phyloP scores from a whole-genome alignment of 2,888 invertebrate genomes.

The Andrena fulva region DNA sequence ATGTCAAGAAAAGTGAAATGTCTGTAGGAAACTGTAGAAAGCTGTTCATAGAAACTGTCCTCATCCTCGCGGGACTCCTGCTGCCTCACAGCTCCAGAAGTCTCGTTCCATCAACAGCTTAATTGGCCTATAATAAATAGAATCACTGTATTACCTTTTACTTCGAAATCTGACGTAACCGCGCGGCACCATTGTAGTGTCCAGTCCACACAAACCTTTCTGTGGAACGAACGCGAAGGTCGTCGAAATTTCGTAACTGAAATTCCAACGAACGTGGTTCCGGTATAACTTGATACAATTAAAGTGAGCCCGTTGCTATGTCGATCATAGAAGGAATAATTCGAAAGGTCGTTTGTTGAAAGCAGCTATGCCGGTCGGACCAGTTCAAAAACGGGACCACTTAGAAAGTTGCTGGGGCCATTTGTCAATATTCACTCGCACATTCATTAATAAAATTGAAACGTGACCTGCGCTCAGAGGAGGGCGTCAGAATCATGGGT shows the following conservation, averaged over 20 bases:
- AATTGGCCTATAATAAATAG: neutral
- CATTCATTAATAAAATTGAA: conserved; percentile 14
- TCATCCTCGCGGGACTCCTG: neutral
- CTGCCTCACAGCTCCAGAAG: neutral
- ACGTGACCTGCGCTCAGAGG: neutral
- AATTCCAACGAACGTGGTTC: conserved; percentile 43
- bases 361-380: conserved; percentile 12
- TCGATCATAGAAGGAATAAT: conserved; percentile 32
- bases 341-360: conserved; percentile 50
- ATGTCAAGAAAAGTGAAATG: neutral
- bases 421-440: conserved; percentile 17
- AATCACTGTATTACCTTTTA: neutral
- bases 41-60: no score
- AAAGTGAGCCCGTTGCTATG: conserved; percentile 15
- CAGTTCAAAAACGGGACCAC: conserved; percentile 21
- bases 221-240: conserved; percentile 45
- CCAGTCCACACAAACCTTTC: conserved; percentile 15
- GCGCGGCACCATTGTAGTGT: neutral
- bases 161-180: conserved; percentile 17
- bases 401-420: conserved; percentile 37
- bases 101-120: neutral
- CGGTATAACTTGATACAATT: conserved; percentile 43
- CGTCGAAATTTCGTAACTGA: conserved; percentile 51
- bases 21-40: neutral
- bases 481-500: neutral